These are phyloP conservation scores for Ceratoteleas bidentatus DNA, from an alignment of 1,140 invertebrate species.

Conservation along the genomic window DNA sequence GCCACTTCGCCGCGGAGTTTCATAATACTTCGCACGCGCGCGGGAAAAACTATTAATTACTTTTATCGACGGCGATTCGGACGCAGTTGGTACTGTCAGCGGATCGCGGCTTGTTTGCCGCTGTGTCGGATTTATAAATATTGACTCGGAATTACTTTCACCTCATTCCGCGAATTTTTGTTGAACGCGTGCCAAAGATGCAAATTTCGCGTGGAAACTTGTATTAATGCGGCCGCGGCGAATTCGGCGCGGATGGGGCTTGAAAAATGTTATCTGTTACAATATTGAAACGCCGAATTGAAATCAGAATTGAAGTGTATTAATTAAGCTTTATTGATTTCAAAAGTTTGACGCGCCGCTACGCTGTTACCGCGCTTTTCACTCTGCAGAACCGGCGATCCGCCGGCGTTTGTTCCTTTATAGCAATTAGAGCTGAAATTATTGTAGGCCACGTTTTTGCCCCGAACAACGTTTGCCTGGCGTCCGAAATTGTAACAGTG, in stretches of 20 bases:
- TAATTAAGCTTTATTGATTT: slow-evolving; percentile 1
- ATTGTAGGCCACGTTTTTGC: no score
- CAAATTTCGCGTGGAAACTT: slow-evolving; percentile 26
- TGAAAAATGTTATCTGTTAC: slow-evolving; percentile 25
- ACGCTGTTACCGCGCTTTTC: no score
- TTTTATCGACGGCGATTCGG: slow-evolving; percentile 1
- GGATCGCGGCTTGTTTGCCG: slow-evolving; percentile 5
- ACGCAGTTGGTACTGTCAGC: slow-evolving; percentile 10
- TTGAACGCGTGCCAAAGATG: slow-evolving; percentile 26
- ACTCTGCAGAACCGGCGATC: no score
- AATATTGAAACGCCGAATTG: slow-evolving; percentile 13
- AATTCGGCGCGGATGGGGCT: background rate
- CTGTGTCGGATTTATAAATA: slow-evolving; percentile 23
- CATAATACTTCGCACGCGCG: background rate
- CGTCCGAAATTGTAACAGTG: no score
- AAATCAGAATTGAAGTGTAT: background rate
- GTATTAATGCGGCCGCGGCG: slow-evolving; percentile 17
- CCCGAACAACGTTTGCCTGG: no score
- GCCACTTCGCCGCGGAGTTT: slow-evolving; percentile 6
- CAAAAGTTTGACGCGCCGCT: background rate
- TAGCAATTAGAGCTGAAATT: no score
- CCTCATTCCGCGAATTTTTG: slow-evolving; percentile 12
- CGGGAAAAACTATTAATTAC: slow-evolving; percentile 11
- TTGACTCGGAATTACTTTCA: slow-evolving; percentile 38
- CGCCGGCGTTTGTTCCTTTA: no score